phyloP scores from a whole-genome alignment of 2,797 vertebrate species.

The Sebastes kiyomatsui region DNA sequence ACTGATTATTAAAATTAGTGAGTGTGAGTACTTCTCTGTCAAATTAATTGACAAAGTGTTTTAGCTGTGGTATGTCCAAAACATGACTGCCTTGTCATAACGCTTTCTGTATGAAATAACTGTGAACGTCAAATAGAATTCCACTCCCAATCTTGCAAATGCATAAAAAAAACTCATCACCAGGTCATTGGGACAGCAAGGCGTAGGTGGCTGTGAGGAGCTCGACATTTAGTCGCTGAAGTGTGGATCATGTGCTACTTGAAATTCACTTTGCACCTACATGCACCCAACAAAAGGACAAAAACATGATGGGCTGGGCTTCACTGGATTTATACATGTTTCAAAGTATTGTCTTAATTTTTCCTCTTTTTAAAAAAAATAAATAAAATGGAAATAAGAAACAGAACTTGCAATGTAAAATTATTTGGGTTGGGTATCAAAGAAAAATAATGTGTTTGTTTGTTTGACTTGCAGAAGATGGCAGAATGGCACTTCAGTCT shows the following conservation, averaged over 20 bases:
- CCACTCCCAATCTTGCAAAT: neutral
- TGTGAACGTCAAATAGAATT: neutral
- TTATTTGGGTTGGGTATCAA: conserved; percentile 40
- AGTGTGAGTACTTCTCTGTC: neutral
- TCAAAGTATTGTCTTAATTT: conserved; percentile 14
- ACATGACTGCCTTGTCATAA: neutral
- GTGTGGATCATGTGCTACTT: neutral
- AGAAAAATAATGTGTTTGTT: neutral
- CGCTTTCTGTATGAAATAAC: neutral
- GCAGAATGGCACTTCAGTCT: neutral
- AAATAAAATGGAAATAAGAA: conserved; percentile 56
- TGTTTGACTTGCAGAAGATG: neutral
- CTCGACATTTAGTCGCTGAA: neutral
- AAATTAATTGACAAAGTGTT: neutral
- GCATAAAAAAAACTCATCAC: neutral
- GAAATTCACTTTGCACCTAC: neutral
- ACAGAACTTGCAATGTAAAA: conserved; percentile 34
- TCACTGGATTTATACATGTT: neutral
- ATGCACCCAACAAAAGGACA: neutral
- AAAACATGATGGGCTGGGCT: neutral
- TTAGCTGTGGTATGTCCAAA: neutral
- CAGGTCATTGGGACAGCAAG: neutral
- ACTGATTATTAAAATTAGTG: neutral
- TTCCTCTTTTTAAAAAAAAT: conserved; percentile 3
- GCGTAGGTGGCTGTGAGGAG: neutral